These are phyloP conservation scores for Nannospalax galili DNA, from an alignment of 2,113 vertebrate genomes.

Conservation along the genomic window DNA sequence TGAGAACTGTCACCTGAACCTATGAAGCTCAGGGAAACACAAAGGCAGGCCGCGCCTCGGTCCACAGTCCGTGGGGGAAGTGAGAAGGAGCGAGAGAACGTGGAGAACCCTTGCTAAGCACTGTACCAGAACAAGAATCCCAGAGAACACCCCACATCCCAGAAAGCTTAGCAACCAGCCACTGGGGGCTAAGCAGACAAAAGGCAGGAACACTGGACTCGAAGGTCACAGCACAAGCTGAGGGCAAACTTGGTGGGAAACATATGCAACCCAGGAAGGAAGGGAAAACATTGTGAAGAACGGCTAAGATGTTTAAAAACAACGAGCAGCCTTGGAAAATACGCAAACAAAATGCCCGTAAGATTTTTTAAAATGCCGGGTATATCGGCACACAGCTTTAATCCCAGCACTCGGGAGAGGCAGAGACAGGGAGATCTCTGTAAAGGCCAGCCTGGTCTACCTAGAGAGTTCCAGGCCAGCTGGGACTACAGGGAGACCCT, in stretches of 20 bases:
- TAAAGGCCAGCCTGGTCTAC: too few species aligned
- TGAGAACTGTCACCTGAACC: not conserved
- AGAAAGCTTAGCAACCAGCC: not conserved
- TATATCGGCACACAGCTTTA: too few species aligned
- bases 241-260: not conserved
- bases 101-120: not conserved
- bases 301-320: not conserved
- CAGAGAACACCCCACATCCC: not conserved
- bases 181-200: not conserved
- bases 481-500: too few species aligned
- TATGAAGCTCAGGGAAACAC: not conserved
- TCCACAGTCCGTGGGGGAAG: not conserved
- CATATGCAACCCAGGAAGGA: not conserved
- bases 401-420: too few species aligned
- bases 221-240: not conserved
- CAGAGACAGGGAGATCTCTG: too few species aligned
- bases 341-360: not conserved
- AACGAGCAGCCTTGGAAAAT: not conserved
- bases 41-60: not conserved
- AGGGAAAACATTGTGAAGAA: not conserved
- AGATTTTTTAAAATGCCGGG: not conserved
- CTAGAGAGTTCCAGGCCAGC: too few species aligned
- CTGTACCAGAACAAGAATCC: not conserved
- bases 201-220: not conserved
- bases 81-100: not conserved